Evolutionary conservation across 2,113 vertebrate genomes (phyloP).

Genomic region (Choloepus hoffmanni): DNA sequence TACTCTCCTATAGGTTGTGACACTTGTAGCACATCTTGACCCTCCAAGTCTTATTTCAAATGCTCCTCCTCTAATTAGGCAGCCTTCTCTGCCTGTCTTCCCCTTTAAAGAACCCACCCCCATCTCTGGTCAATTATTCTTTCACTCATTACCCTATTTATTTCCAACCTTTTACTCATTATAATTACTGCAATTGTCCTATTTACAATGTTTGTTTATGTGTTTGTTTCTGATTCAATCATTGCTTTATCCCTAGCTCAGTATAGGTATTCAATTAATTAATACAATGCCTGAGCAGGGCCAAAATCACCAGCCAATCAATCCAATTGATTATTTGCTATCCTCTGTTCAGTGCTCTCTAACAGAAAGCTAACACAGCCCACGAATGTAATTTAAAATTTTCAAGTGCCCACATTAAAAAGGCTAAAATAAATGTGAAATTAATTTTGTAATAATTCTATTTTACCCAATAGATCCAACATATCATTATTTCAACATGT

Average conservation of each 20-base stretch:
- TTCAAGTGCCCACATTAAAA: neutral
- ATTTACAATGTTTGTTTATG: conserved; percentile 27
- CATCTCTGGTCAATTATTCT: neutral
- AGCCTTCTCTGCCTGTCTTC: neutral
- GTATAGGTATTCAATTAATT: conserved; percentile 45
- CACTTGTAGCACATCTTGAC: neutral
- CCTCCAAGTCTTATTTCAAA: neutral
- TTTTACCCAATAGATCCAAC: neutral
- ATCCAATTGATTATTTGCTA: neutral
- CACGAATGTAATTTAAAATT: conserved; percentile 17
- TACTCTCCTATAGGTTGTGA: neutral
- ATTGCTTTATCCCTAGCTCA: neutral
- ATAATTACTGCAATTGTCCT: conserved; percentile 52
- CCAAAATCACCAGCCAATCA: neutral
- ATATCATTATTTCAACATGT: conserved; percentile 4
- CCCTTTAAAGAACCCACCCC: neutral
- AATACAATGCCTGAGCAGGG: conserved; percentile 19
- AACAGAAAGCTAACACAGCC: neutral
- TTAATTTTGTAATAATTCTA: conserved; percentile 8
- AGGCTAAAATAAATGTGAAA: neutral
- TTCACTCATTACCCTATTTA: conserved; percentile 4
- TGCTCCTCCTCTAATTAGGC: neutral
- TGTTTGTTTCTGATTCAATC: neutral
- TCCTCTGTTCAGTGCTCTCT: neutral
- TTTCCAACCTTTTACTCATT: conserved; percentile 11